Evolutionary conservation across 2,797 vertebrate genomes (phyloP).

Genomic region (Parotocinclus haroldoi): DNA sequence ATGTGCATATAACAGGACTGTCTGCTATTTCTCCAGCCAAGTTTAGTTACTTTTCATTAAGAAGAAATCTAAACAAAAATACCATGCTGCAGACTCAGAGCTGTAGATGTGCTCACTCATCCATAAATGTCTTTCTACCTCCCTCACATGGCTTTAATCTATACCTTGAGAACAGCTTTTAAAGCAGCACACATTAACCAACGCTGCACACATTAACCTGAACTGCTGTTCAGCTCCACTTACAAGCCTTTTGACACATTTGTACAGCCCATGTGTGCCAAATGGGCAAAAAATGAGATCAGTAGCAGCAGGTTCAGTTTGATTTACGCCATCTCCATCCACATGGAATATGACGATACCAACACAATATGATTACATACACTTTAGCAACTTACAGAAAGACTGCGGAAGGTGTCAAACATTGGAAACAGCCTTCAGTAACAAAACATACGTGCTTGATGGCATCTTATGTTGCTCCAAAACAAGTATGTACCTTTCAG

Average conservation of each 20-base stretch:
- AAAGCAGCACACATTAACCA: neutral
- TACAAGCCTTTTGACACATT: conserved; percentile 6
- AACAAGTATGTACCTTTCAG: too few relatives aligned
- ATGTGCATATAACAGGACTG: conserved; percentile 11
- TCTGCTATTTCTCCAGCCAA: neutral
- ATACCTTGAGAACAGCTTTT: conserved; percentile 14
- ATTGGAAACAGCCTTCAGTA: too few relatives aligned
- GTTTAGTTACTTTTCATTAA: conserved; percentile 6
- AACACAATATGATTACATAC: too few relatives aligned
- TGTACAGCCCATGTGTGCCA: conserved; percentile 9
- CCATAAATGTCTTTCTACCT: neutral
- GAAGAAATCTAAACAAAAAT: conserved; percentile 7
- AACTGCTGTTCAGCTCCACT: conserved; percentile 16
- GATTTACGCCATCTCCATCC: too few relatives aligned
- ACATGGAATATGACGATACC: too few relatives aligned
- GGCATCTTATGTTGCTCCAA: too few relatives aligned
- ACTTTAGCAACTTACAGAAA: too few relatives aligned
- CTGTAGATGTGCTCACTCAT: neutral
- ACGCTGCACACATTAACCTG: conserved; percentile 30
- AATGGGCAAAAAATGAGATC: neutral
- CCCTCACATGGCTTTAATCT: neutral
- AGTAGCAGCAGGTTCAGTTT: too few relatives aligned
- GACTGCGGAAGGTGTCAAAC: too few relatives aligned
- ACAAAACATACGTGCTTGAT: too few relatives aligned
- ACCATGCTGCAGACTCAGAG: neutral